Base-by-base conservation (phyloP, 2,888 invertebrate species). In the Bellardia bayeri region DNA sequence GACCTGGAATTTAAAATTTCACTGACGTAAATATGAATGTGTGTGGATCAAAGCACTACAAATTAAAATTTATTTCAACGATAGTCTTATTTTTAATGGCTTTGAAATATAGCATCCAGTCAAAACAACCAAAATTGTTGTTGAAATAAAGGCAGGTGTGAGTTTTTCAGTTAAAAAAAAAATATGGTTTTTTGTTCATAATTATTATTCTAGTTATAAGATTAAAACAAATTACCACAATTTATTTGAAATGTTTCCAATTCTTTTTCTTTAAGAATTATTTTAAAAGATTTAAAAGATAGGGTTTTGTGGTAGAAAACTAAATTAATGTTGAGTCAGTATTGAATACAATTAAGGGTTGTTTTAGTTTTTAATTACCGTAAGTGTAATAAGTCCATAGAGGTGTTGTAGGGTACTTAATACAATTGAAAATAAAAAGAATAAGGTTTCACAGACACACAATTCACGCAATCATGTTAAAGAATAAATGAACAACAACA, bases 101-200 rank as follows among this genome's bases (percentile, higher is more conserved):
- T 75, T 75, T 3, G 45, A 58, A 45, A 69, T 63, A 69, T 30
- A 74, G 45, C 58, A 74, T 49, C 56, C 71, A 78, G 16, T 14
- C 78, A 64, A 66, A 23, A 30, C 7, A 51, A 16, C n/a, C 9
- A 54, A 64, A 78, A 42, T 37, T 58, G 51, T 23, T 76, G 23
- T 64, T 56, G 49, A 82, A 72, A 79, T 74, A 85, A 86, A 84
- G 86, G 87, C 89, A 89, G 89, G 89, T 89, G 89, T 79, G 75
- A 84, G 58, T 68, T 69, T 58, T 82, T 87, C 76, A 69, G 56
- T 33, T 33, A 33, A 33, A 3, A 8, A 45, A 45, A 9, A 13
- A 9, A 11, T 45, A 13, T 58, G 30, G 14, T 64, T 63, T 56
- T 64, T 76, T 56, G 23, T 30, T 42, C 14, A 66, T 66, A 40